Percentiles rank a stretch among this genome's conserved stretches.
These are phyloP conservation scores for Eolophus roseicapilla DNA, from an alignment of 2,113 vertebrate species.

Conservation along the genomic window DNA sequence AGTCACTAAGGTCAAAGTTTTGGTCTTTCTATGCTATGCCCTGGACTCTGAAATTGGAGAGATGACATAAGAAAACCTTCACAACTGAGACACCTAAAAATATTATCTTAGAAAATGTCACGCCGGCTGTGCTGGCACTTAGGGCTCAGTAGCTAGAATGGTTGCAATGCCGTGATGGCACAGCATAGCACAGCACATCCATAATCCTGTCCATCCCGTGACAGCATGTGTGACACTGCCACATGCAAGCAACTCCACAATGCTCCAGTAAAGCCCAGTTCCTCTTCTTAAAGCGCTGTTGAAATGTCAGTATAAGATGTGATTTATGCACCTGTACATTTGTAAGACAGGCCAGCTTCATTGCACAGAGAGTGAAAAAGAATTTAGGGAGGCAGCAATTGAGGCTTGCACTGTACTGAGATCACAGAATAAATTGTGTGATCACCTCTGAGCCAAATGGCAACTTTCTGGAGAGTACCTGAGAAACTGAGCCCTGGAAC, in stretches of 20 bases:
- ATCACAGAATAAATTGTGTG: accelerated
- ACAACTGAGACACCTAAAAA: neutral
- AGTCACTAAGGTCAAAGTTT: neutral
- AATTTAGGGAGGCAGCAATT: accelerated
- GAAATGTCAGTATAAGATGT: neutral
- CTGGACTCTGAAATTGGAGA: neutral
- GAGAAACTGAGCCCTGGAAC: neutral
- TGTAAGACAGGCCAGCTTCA: neutral
- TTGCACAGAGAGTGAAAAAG: neutral
- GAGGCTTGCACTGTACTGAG: neutral
- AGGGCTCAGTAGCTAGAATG: accelerated
- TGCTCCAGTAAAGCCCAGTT: neutral
- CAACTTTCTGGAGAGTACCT: too few species aligned
- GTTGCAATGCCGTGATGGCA: neutral
- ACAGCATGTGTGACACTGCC: accelerated
- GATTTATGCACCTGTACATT: neutral
- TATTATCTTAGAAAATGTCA: neutral
- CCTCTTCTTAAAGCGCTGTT: neutral
- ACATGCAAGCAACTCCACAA: accelerated
- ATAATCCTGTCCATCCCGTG: accelerated
- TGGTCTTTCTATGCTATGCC: neutral
- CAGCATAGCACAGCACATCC: accelerated
- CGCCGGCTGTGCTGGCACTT: accelerated
- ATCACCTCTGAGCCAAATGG: neutral
- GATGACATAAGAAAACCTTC: neutral